Evolutionary conservation across 2,113 vertebrate genomes (phyloP).

Genomic region (Rana temporaria): DNA sequence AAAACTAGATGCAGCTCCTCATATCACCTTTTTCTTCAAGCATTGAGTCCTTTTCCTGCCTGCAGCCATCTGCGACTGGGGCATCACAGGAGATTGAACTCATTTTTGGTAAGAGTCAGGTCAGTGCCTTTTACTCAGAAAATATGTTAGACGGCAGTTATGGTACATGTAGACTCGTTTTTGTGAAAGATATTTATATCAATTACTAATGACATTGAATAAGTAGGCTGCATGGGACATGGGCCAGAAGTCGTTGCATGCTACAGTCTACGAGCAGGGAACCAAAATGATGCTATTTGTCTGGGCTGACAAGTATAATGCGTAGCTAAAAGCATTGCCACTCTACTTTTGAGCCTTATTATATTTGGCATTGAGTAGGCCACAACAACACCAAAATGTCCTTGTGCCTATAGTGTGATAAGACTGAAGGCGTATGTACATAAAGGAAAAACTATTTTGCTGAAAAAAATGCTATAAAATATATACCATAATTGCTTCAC

Average conservation of each 20-base stretch:
- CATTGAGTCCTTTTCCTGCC: no score
- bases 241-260: conserved; percentile 5
- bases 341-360: not conserved
- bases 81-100: no score
- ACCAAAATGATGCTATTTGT: conserved; percentile 17
- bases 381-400: not conserved
- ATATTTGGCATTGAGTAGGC: not conserved
- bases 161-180: not conserved
- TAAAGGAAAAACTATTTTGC: not conserved
- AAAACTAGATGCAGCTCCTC: no score
- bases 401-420: not conserved
- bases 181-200: not conserved
- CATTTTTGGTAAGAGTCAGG: no score
- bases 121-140: no score
- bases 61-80: no score
- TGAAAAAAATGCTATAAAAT: no score
- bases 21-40: no score
- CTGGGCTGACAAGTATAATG: not conserved
- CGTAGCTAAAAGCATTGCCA: conserved; percentile 11
- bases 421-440: not conserved
- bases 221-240: not conserved
- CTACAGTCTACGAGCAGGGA: not conserved
- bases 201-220: not conserved
- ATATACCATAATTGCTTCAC: no score
- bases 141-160: not conserved